A percentile compares a stretch with the other conserved stretches of the same genome.
These are phyloP conservation scores for Anoura caudifer DNA, from an alignment of 2,113 vertebrate species.

Conservation along the genomic window DNA sequence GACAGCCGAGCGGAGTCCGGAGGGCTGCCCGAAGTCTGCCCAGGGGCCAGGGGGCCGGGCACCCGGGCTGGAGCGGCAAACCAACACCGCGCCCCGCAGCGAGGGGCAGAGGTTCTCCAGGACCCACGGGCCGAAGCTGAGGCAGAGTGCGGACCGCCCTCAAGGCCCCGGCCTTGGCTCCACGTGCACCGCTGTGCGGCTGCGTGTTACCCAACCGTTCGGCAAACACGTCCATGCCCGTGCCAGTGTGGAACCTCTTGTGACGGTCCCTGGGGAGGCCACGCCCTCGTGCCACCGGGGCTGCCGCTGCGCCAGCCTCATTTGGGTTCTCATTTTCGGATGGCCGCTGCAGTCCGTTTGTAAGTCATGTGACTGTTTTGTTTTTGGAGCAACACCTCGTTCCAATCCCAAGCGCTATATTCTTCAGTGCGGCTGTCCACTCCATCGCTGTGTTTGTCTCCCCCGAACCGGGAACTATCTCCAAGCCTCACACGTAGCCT, in stretches of 20 bases:
- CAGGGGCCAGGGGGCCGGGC: too few species aligned
- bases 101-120: background rate
- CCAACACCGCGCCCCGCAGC: accelerated
- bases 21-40: background rate
- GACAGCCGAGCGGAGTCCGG: background rate
- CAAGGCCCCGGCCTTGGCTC: background rate
- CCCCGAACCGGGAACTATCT: background rate
- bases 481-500: background rate
- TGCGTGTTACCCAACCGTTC: too few species aligned
- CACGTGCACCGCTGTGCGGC: accelerated
- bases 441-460: background rate
- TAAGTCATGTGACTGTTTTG: background rate
- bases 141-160: too few species aligned
- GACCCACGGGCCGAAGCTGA: accelerated
- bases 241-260: background rate
- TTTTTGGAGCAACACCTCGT: background rate
- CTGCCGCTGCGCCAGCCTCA: background rate
- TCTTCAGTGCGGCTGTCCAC: accelerated
- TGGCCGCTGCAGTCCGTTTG: background rate
- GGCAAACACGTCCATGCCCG: accelerated
- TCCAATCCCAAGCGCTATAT: background rate
- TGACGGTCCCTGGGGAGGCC: background rate
- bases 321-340: background rate
- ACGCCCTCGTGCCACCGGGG: background rate
- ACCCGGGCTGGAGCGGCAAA: too few species aligned